Conservation (phyloP, 2,888 invertebrate species). For the Adelphocoris suturalis region DNA sequence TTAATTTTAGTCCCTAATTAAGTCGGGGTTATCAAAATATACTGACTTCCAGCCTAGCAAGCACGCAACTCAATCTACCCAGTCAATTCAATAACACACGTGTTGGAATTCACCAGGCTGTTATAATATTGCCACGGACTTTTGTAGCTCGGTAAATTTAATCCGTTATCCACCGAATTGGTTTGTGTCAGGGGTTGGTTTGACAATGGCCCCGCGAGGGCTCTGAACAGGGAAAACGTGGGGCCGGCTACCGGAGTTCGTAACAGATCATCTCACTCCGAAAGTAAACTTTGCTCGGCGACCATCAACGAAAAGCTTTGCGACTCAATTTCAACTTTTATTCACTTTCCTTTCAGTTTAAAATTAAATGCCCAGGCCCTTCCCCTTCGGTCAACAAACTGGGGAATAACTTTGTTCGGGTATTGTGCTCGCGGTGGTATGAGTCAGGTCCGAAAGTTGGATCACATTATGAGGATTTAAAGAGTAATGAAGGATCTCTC, state of each 20-base stretch:
- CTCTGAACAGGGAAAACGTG: slow-evolving; percentile 1
- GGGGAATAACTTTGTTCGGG: neutral
- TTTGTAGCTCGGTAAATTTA: slow-evolving; percentile 23
- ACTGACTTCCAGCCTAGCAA: too few species aligned
- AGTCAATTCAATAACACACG: too few species aligned
- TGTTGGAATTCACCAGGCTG: too few species aligned
- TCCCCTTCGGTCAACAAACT: neutral
- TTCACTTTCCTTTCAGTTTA: slow-evolving; percentile 34
- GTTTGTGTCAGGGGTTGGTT: slow-evolving; percentile 20
- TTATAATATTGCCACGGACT: neutral
- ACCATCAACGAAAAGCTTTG: slow-evolving; percentile 32
- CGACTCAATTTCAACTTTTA: slow-evolving; percentile 42
- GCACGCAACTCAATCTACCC: too few species aligned
- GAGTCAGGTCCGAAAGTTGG: neutral
- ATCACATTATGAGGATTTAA: neutral
- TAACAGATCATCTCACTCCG: slow-evolving; percentile 20
- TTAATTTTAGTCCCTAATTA: too few species aligned
- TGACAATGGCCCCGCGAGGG: slow-evolving; percentile 10
- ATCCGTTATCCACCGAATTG: slow-evolving; percentile 28
- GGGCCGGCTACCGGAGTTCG: neutral
- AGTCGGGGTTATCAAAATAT: too few species aligned
- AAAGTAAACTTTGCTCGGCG: slow-evolving; percentile 11
- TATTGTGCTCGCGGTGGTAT: slow-evolving; percentile 5
- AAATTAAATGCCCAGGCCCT: neutral
- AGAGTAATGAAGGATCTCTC: neutral